Evolutionary conservation across 1,140 invertebrate species (phyloP), one percentile per base, ranked within the genome.

Genomic region (Popillia japonica): DNA sequence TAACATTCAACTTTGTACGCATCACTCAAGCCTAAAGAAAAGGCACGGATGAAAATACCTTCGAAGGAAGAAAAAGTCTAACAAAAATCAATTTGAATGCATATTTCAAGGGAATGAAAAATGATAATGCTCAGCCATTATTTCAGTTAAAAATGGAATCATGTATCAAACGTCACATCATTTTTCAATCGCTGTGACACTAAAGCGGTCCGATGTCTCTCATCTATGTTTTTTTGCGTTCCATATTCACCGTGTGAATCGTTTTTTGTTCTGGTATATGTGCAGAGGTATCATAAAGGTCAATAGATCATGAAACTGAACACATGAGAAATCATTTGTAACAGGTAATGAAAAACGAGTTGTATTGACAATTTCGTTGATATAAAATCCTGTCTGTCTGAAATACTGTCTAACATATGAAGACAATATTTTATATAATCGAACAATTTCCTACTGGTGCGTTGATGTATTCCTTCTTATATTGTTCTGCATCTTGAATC

Each of bases 141-240:
- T 64, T 64, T 64, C 61, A 64, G 61, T 64, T 64, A 22, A 64
- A 64, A 64, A 64, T 64, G 61, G 61, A 64, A 64, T 64, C 61
- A 20, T 64, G 61, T 64, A 64, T 64, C 61, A 64, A 20, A 11
- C 61, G 61, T 64, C 61, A 64, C 61, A 64, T 64, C 61, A 64
- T 64, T 64, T 64, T 64, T 64, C 61, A 64, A 64, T 64, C 61
- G 3, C 6, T 27, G 61, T 20, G 17, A 27, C 61, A 27, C 10
- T 20, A 20, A 64, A 22, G 8, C 0, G 61, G 61, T 64, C 61
- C 61, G 61, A n/a, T n/a, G 61, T 48, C 44, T 64, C 22, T 64
- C 22, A 22, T n/a, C 0, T 64, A n/a, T 27, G 17, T 8, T 22
- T 20, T 8, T 27, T 64, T 22, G 17, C 61, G 44, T n/a, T n/a